These are phyloP conservation scores for Strix occidentalis DNA, from an alignment of 2,797 vertebrate genomes.

Conservation along the genomic window DNA sequence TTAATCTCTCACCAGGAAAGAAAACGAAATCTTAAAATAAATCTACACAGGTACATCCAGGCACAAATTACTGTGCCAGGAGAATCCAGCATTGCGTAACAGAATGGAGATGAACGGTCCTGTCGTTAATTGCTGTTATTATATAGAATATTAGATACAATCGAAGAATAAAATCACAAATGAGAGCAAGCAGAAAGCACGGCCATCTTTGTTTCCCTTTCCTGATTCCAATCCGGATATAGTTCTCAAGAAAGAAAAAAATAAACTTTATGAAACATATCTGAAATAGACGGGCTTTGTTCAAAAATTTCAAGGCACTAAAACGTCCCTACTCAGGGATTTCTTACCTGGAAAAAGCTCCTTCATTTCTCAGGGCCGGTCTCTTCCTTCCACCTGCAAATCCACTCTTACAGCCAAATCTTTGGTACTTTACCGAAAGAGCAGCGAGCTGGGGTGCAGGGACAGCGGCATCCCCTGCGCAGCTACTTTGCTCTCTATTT, in stretches of 20 bases:
- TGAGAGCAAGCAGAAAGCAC: background rate
- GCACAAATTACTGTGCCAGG: background rate
- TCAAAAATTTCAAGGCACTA: background rate
- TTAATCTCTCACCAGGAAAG: background rate
- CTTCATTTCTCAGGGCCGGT: background rate
- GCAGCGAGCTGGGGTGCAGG: background rate
- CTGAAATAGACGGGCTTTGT: background rate
- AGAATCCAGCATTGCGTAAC: background rate
- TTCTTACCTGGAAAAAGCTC: conserved; percentile 4
- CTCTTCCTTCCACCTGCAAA: background rate
- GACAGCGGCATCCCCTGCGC: rapidly evolving
- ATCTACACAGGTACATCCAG: background rate
- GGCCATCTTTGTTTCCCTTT: background rate
- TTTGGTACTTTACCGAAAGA: rapidly evolving
- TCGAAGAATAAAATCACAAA: background rate
- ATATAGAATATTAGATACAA: background rate
- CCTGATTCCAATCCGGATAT: background rate
- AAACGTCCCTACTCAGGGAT: rapidly evolving
- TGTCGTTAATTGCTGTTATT: background rate
- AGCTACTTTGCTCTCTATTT: background rate
- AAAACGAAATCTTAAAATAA: background rate
- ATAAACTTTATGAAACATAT: background rate
- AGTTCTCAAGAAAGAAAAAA: background rate
- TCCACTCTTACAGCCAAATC: background rate
- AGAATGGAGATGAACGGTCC: background rate